A percentile compares a stretch with the other conserved stretches of the same genome.
Conservation (phyloP, 2,888 invertebrate species). For the Pantelozetes paolii region DNA sequence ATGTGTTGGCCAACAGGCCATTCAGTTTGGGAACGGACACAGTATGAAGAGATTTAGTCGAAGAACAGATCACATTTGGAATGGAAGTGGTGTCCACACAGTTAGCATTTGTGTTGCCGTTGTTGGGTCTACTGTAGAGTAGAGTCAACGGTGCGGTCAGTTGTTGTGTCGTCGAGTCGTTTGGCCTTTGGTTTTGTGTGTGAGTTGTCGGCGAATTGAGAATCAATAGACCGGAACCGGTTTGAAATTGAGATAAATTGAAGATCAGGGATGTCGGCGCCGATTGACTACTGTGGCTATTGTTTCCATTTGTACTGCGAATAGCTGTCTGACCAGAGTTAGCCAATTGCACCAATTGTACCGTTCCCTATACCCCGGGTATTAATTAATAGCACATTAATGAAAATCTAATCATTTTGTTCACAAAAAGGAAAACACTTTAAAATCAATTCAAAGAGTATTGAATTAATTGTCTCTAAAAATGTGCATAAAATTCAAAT, state of each 20-base stretch:
- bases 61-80: constrained; percentile 24
- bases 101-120: neutral
- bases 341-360: constrained; percentile 24
- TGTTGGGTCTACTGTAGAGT: neutral
- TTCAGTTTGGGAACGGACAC: neutral
- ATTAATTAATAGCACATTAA: too few species aligned
- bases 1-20: neutral
- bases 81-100: constrained; percentile 14
- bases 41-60: constrained; percentile 4
- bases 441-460: too few species aligned
- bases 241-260: constrained; percentile 75
- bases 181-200: constrained; percentile 4
- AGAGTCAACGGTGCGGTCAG: constrained; percentile 16
- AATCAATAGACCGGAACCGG: constrained; percentile 71
- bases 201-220: constrained; percentile 63
- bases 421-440: too few species aligned
- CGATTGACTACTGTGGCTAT: constrained; percentile 26
- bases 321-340: constrained; percentile 26
- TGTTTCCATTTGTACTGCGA: constrained; percentile 36
- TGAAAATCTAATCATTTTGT: too few species aligned
- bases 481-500: too few species aligned
- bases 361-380: constrained; percentile 19
- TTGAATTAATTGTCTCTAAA: too few species aligned
- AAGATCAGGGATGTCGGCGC: constrained; percentile 60
- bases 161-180: constrained; percentile 24